These are phyloP conservation scores for Amphipoea oculea DNA, from an alignment of 2,888 invertebrate genomes.

Conservation along the genomic window DNA sequence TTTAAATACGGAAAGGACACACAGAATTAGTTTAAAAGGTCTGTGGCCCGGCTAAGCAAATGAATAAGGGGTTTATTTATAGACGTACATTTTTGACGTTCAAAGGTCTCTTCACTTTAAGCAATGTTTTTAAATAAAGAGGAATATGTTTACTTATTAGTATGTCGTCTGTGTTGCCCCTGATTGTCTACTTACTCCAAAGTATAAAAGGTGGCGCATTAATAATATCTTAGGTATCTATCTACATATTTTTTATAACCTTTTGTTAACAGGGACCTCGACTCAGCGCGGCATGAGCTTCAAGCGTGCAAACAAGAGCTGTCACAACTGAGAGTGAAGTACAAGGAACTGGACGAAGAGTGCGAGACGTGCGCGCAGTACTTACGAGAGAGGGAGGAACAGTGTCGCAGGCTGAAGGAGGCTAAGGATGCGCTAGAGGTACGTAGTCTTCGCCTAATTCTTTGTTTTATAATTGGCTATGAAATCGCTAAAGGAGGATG, in stretches of 20 bases:
- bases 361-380: constrained; percentile 85
- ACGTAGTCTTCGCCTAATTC: neutral
- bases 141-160: neutral
- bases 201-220: neutral
- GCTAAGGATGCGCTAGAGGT: constrained; percentile 81
- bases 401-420: constrained; percentile 77
- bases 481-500: neutral
- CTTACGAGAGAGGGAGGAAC: constrained; percentile 80
- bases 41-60: neutral
- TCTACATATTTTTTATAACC: neutral
- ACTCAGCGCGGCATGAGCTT: constrained; percentile 77
- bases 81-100: neutral
- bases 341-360: constrained; percentile 85
- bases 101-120: neutral
- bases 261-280: constrained; percentile 80
- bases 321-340: constrained; percentile 76
- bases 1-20: neutral
- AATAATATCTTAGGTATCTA: neutral
- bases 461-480: too few species aligned
- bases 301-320: constrained; percentile 77
- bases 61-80: neutral
- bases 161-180: neutral
- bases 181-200: neutral
- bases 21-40: neutral
- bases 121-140: neutral